Percentiles rank a stretch among this genome's conserved stretches.
These are phyloP conservation scores for Lithophane socia DNA, from an alignment of 2,888 invertebrate species.

Conservation along the genomic window DNA sequence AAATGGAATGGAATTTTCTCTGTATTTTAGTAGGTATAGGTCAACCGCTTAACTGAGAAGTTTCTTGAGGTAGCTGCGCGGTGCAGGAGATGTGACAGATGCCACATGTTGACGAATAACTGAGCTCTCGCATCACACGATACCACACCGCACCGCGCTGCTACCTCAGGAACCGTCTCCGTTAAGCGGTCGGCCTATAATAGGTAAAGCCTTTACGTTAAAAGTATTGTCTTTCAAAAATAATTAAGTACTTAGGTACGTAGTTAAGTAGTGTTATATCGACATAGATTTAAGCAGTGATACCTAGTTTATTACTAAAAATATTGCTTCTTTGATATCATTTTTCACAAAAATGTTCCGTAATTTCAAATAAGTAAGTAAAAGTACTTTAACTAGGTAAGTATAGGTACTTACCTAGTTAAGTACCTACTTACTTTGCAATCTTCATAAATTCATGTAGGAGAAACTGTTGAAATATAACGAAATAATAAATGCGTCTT, in stretches of 20 bases:
- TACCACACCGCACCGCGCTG: too few relatives aligned
- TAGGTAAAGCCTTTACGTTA: background rate
- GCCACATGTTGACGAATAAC: too few relatives aligned
- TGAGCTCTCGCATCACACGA: too few relatives aligned
- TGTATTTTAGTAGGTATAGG: background rate
- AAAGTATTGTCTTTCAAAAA: background rate
- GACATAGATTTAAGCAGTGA: background rate
- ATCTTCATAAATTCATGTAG: background rate
- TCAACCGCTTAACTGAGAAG: too few relatives aligned
- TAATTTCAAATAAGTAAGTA: background rate
- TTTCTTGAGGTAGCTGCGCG: too few relatives aligned
- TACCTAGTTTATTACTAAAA: background rate
- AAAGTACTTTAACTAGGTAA: too few relatives aligned
- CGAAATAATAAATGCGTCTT: background rate
- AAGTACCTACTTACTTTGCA: background rate
- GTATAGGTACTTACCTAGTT: too few relatives aligned
- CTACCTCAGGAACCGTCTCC: too few relatives aligned
- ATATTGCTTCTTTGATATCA: background rate
- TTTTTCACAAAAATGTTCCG: background rate
- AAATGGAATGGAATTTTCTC: conserved; percentile 5
- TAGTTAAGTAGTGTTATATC: background rate
- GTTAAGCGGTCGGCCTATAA: too few relatives aligned
- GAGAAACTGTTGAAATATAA: background rate
- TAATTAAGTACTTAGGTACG: background rate
- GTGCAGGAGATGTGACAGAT: too few relatives aligned